Conservation (phyloP, 2,113 vertebrate genomes). For the Rhagologus leucostigma region DNA sequence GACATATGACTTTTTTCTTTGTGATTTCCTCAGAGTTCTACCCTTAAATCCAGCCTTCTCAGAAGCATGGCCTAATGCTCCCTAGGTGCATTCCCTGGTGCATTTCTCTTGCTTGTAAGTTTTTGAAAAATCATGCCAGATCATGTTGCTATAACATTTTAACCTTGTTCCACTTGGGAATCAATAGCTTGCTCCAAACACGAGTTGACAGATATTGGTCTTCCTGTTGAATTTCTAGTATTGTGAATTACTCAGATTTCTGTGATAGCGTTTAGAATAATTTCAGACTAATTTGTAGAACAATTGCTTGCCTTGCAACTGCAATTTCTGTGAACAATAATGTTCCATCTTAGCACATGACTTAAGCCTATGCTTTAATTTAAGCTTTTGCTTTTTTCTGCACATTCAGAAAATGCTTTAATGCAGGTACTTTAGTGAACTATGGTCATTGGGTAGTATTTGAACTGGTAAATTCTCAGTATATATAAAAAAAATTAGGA, state of each 20-base stretch:
- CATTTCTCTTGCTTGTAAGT: not conserved
- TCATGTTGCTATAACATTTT: constrained; percentile 32
- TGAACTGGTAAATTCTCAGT: not conserved
- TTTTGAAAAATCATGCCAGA: constrained; percentile 19
- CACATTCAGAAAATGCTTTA: not conserved
- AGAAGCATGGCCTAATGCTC: not conserved
- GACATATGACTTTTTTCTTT: not conserved
- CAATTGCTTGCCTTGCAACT: not conserved
- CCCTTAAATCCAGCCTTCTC: not conserved
- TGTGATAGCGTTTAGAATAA: not conserved
- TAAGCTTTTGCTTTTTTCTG: not conserved
- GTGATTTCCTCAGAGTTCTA: not conserved
- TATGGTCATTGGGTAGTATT: not conserved
- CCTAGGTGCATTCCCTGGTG: not conserved
- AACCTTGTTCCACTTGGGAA: constrained; percentile 13
- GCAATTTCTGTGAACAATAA: not conserved
- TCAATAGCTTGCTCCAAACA: not conserved
- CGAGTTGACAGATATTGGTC: not conserved
- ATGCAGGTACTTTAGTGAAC: not conserved
- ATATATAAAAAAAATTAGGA: not conserved
- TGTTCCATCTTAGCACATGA: not conserved
- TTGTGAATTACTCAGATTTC: not conserved
- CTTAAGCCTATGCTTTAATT: not conserved
- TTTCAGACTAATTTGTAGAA: not conserved
- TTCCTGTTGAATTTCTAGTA: constrained; percentile 16